A percentile compares a stretch with the other conserved stretches of the same genome.
These are phyloP conservation scores for Zosterops japonicus DNA, from an alignment of 2,113 vertebrate species.

Conservation along the genomic window DNA sequence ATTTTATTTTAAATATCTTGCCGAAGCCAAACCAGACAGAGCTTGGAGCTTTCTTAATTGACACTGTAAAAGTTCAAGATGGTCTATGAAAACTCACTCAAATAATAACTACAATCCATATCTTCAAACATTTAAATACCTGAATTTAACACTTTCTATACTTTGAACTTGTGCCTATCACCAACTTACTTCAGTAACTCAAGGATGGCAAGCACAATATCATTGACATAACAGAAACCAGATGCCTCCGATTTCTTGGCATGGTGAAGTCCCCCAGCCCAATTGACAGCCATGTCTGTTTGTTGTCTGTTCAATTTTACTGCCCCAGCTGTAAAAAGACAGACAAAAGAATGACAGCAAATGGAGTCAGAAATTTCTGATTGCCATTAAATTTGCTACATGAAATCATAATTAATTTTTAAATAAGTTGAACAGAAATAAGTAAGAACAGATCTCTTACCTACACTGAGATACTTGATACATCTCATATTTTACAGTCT, in stretches of 20 bases:
- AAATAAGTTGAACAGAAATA: not conserved
- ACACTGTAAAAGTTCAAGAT: not conserved
- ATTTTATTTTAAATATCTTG: not conserved
- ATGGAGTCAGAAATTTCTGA: not conserved
- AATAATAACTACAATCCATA: not conserved
- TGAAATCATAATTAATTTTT: not conserved
- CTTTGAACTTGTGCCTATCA: not conserved
- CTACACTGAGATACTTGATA: not conserved
- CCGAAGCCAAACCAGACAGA: not conserved
- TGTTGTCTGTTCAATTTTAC: constrained; percentile 85
- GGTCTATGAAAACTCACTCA: not conserved
- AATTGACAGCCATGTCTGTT: constrained; percentile 86
- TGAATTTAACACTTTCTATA: not conserved
- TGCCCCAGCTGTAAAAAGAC: constrained; percentile 76
- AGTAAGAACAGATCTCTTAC: not conserved
- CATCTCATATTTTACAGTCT: not conserved
- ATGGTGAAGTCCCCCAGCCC: constrained; percentile 85
- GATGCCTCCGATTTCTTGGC: constrained; percentile 86
- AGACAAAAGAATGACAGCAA: not conserved
- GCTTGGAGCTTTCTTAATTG: not conserved
- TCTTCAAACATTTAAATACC: not conserved
- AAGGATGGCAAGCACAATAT: constrained; percentile 86
- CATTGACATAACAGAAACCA: constrained; percentile 86
- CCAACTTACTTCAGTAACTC: constrained; percentile 84
- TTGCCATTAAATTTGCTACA: not conserved